These are phyloP conservation scores for Diplodus puntazzo DNA, from an alignment of 2,797 vertebrate genomes.

Conservation along the genomic window DNA sequence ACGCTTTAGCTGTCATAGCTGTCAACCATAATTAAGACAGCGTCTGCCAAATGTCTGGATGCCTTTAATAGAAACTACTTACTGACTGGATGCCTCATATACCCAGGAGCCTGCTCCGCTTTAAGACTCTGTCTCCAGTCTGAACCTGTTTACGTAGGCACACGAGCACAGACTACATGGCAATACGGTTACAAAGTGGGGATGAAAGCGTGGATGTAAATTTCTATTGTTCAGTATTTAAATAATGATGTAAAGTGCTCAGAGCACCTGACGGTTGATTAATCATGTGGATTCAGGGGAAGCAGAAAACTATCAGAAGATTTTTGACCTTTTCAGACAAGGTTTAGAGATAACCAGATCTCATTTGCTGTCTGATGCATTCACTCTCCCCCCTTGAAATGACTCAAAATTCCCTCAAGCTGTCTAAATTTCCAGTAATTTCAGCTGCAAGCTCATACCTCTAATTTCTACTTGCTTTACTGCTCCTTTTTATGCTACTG, in stretches of 20 bases:
- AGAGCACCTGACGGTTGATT: not conserved
- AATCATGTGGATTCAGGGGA: slow-evolving; percentile 3
- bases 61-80: slow-evolving; percentile 62
- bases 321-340: slow-evolving; percentile 12
- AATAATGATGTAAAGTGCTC: slow-evolving; percentile 12
- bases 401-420: slow-evolving; percentile 32
- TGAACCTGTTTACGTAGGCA: slow-evolving; percentile 7
- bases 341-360: slow-evolving; percentile 38
- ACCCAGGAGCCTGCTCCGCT: slow-evolving; percentile 26
- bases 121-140: slow-evolving; percentile 44
- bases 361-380: slow-evolving; percentile 34
- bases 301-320: slow-evolving; percentile 10
- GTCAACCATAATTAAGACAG: slow-evolving; percentile 74
- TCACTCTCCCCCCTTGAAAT: slow-evolving; percentile 15
- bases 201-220: slow-evolving; percentile 3
- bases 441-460: slow-evolving; percentile 25
- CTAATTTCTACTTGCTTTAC: slow-evolving; percentile 51
- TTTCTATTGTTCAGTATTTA: not conserved
- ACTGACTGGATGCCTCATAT: slow-evolving; percentile 45
- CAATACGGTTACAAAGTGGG: not conserved
- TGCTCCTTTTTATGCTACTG: slow-evolving; percentile 27
- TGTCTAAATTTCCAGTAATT: slow-evolving; percentile 36
- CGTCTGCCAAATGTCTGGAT: slow-evolving; percentile 64
- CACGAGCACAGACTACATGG: not conserved
- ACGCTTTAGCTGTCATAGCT: slow-evolving; percentile 64